Conservation (phyloP, 2,797 vertebrate species). For the Sebastes ruberrimus region DNA sequence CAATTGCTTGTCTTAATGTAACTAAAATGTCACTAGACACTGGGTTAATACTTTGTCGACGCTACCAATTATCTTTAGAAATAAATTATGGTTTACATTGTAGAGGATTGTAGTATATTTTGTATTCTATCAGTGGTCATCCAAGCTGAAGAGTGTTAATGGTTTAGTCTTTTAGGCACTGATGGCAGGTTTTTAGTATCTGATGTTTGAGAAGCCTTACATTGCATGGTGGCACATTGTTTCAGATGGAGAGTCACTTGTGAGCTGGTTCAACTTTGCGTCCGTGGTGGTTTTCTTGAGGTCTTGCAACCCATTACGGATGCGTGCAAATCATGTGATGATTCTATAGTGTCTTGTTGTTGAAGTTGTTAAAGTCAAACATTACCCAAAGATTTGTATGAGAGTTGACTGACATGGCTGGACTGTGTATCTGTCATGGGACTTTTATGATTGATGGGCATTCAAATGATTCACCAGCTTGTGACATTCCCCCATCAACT, state of each 20-base stretch:
- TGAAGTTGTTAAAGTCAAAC: slow-evolving; percentile 72
- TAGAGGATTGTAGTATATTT: background rate
- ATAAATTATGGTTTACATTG: background rate
- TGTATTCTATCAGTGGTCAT: background rate
- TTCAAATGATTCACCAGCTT: slow-evolving; percentile 2
- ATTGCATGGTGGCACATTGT: background rate
- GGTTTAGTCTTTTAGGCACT: background rate
- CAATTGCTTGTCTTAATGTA: background rate
- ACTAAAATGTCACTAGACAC: background rate
- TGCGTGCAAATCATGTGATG: slow-evolving; percentile 49
- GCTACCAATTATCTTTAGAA: background rate
- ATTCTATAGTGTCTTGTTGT: slow-evolving; percentile 27
- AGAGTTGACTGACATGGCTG: slow-evolving; percentile 7
- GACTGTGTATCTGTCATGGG: slow-evolving; percentile 54
- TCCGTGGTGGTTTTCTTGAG: background rate
- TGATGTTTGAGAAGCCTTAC: background rate
- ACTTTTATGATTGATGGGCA: slow-evolving; percentile 62
- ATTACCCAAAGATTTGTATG: slow-evolving; percentile 52
- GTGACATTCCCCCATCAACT: background rate
- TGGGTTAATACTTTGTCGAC: background rate
- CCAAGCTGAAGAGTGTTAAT: background rate
- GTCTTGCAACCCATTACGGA: background rate
- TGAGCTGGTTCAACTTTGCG: background rate
- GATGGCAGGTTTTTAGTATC: background rate
- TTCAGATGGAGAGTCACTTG: background rate